Base-by-base conservation (phyloP, 2,113 vertebrate genomes). In the Theristicus caerulescens region DNA sequence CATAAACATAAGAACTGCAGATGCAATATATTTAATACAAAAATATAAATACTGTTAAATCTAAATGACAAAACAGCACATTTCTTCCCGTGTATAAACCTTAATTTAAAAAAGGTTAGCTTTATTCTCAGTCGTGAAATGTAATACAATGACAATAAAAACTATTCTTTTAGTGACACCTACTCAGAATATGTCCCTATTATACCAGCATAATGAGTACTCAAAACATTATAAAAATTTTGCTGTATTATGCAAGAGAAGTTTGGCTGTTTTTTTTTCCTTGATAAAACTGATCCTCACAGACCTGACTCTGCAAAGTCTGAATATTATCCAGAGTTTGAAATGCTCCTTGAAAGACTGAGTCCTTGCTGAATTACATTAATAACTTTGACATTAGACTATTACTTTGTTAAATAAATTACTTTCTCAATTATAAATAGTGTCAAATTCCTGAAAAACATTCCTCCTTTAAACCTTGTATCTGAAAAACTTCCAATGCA, bases 41-140 rank as follows among this genome's bases (percentile, higher is more conserved):
- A 95, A 94, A 94, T 77, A 96, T 14, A 95, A 94, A 91, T 61
- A 57, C 26, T 34, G 31, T 79, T 64, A 59, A 59, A 59, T 66
- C 76, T 80, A 46, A 76, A 54, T 62, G 46, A 73, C 62, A 95
- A 91, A 87, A 3, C 17, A 76, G 40, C 34, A 79, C 32, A 49
- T 80, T 87, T 88, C 42, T 34, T 58, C 34, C 61, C 14, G 29
- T 31, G 26, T 79, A 72, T 18, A 90, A 91, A 80, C 31, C 7
- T 34, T 82, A 57, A 57, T 82, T 87, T 2, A 11, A 59, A 89
- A 93, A 81, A 64, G 20, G 27, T 67, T n/a, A 91, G 57, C 52
- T 84, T 89, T 87, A 65, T 36, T 90, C 40, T 91, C 47, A 86
- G 44, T 76, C 77, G 62, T 26, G 42, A 94, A 82, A 65, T 61